Conservation (phyloP, 2,113 vertebrate genomes). For the Suncus etruscus region DNA sequence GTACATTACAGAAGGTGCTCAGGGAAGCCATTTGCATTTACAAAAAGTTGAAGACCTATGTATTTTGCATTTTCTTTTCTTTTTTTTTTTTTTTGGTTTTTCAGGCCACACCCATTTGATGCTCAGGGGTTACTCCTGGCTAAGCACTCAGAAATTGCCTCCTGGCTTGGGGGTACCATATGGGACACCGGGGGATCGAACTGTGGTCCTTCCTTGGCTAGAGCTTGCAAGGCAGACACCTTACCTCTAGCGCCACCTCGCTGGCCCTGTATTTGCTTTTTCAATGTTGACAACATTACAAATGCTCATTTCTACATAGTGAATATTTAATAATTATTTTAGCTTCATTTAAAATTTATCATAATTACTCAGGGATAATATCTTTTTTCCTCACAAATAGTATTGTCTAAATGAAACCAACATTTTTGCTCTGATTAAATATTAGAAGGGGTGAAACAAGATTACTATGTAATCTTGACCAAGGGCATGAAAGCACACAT, state of each 20-base stretch:
- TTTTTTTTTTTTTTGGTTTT: no score
- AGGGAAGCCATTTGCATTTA: no score
- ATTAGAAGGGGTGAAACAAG: not conserved
- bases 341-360: conserved; percentile 40
- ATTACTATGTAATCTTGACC: not conserved
- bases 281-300: not conserved
- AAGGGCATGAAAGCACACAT: not conserved
- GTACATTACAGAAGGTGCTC: no score
- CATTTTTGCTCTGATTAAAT: conserved; percentile 12
- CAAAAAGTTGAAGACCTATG: not conserved
- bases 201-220: no score
- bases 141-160: no score
- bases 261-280: no score
- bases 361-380: conserved; percentile 33
- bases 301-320: not conserved
- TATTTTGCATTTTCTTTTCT: not conserved
- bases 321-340: conserved; percentile 47
- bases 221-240: no score
- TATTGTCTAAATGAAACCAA: conserved; percentile 24
- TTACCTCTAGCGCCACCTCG: no score
- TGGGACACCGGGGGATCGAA: no score
- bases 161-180: no score
- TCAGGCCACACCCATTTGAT: no score
- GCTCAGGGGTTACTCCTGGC: no score
- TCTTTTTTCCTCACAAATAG: not conserved